A percentile compares a stretch with the other conserved stretches of the same genome.
Conservation (phyloP, 2,888 invertebrate species). For the Kryphioiulus occultus region DNA sequence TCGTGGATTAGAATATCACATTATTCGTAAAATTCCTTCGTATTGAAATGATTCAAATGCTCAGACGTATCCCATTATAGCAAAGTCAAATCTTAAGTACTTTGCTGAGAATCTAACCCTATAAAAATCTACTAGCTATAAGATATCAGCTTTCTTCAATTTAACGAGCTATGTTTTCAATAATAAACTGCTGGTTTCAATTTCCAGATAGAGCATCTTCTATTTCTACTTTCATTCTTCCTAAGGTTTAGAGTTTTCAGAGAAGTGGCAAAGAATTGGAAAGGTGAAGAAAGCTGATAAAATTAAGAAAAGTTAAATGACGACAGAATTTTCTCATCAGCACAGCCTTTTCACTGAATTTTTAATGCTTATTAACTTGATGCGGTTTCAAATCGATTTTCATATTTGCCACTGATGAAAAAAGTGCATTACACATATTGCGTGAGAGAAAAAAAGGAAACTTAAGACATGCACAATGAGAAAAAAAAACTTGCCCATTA, state of each 20-base stretch:
- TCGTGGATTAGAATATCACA: too few species aligned
- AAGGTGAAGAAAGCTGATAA: background rate
- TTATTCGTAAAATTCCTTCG: too few species aligned
- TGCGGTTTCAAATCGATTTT: constrained; percentile 22
- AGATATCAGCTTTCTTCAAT: background rate
- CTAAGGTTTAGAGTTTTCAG: background rate
- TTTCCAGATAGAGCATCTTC: background rate
- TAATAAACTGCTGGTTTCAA: background rate
- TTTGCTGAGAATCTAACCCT: background rate
- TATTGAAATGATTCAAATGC: too few species aligned
- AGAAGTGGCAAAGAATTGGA: background rate
- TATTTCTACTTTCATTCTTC: background rate
- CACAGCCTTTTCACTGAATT: background rate
- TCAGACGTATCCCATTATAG: too few species aligned
- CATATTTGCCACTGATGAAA: background rate
- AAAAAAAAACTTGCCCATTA: background rate
- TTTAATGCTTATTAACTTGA: constrained; percentile 20
- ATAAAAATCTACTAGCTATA: background rate
- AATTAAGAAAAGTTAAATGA: background rate
- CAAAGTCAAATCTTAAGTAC: background rate
- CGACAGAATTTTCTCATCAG: background rate
- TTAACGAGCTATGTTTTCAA: background rate
- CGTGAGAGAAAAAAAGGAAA: background rate
- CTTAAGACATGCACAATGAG: background rate
- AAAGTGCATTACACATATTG: background rate